These are phyloP conservation scores for Oreochromis spilurus DNA, from an alignment of 2,113 vertebrate genomes.

Conservation along the genomic window DNA sequence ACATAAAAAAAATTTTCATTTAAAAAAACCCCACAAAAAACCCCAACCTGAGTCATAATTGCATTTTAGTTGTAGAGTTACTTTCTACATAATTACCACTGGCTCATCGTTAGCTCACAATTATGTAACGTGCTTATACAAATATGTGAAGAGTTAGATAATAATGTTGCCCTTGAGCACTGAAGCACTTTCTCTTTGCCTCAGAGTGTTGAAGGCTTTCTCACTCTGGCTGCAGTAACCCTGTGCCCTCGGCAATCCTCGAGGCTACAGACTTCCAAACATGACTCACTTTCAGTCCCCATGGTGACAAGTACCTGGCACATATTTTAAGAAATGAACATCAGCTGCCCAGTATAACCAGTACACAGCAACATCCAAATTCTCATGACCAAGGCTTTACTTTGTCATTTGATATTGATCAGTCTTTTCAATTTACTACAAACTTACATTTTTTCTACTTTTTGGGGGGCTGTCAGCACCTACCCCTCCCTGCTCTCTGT, in stretches of 20 bases:
- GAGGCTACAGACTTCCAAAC: neutral
- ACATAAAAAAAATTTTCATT: neutral
- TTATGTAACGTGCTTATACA: neutral
- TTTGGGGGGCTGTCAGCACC: neutral
- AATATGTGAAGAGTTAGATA: neutral
- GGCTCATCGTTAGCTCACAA: accelerated
- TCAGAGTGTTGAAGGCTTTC: neutral
- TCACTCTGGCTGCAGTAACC: neutral
- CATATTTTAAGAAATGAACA: slow-evolving; percentile 1
- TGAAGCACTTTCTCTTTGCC: neutral
- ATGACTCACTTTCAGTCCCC: neutral
- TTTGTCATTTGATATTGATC: accelerated
- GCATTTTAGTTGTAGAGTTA: accelerated
- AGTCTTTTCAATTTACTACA: neutral
- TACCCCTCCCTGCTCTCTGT: neutral
- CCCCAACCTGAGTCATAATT: neutral
- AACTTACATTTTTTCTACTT: neutral
- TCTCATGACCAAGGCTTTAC: neutral
- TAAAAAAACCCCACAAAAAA: neutral
- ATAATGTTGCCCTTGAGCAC: neutral
- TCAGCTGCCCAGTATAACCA: slow-evolving; percentile 3
- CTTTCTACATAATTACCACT: neutral
- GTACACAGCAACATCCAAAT: neutral
- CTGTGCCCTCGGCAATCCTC: neutral
- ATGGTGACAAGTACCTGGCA: neutral